Evolutionary conservation across 2,113 vertebrate species (phyloP).

Genomic region (Epinephelus lanceolatus): DNA sequence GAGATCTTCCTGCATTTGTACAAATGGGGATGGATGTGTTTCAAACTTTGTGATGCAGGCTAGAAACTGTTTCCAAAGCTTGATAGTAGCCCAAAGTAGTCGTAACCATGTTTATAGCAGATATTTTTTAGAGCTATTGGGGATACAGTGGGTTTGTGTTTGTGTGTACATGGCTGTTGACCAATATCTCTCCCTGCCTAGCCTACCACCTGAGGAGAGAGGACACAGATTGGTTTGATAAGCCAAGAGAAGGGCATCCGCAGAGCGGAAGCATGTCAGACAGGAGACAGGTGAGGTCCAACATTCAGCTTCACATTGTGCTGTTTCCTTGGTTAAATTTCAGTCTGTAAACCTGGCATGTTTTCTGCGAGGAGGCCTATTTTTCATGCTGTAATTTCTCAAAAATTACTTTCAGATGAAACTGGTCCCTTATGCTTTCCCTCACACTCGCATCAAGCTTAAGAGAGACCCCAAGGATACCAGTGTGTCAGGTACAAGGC

Average conservation of each 20-base stretch:
- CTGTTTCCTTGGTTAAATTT: not conserved
- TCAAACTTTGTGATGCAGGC: constrained; percentile 18
- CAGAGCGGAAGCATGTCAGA: constrained; percentile 89
- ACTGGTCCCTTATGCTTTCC: constrained; percentile 91
- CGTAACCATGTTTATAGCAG: constrained; percentile 13
- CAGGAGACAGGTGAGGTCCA: constrained; percentile 88
- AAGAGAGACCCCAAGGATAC: constrained; percentile 93
- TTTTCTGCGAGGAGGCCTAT: not conserved
- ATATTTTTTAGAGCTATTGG: constrained; percentile 18
- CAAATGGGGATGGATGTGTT: constrained; percentile 37
- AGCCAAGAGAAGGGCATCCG: constrained; percentile 91
- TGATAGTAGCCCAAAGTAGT: constrained; percentile 20
- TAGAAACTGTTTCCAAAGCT: constrained; percentile 26
- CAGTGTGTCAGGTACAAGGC: constrained; percentile 92
- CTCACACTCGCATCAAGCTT: constrained; percentile 92
- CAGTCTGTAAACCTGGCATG: not conserved
- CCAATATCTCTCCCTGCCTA: constrained; percentile 85
- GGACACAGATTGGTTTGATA: constrained; percentile 99
- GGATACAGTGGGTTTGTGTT: not conserved
- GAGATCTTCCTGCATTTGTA: constrained; percentile 49
- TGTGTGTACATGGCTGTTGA: constrained; percentile 67
- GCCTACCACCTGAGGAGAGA: constrained; percentile 97
- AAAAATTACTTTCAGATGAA: constrained; percentile 86
- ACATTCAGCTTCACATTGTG: not conserved
- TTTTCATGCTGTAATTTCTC: not conserved